phyloP scores from a whole-genome alignment of 2,888 invertebrate species.

The Malthinus flaveolus region DNA sequence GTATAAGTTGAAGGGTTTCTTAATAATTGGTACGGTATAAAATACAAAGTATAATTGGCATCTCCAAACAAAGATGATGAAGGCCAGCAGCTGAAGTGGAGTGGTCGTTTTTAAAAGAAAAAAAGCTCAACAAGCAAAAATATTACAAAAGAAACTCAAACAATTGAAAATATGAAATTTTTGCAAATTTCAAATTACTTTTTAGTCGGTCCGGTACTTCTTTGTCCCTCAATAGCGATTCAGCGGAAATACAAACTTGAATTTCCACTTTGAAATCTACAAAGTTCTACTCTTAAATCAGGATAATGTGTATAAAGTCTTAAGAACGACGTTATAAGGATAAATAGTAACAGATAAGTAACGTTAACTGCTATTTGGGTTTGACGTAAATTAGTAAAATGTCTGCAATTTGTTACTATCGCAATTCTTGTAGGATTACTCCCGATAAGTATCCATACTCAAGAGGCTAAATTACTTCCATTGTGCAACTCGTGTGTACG shows the following conservation, averaged over 20 bases:
- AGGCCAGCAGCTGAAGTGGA: constrained; percentile 16
- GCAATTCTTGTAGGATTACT: constrained; percentile 42
- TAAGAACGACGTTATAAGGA: constrained; percentile 22
- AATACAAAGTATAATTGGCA: constrained; percentile 43
- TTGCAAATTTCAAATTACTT: too few species aligned
- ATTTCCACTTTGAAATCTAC: constrained; percentile 19
- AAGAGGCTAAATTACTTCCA: background rate
- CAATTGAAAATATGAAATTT: too few species aligned
- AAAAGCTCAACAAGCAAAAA: background rate
- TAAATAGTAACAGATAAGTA: constrained; percentile 30
- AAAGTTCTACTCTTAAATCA: constrained; percentile 20
- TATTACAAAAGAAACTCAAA: background rate
- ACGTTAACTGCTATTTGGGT: constrained; percentile 22
- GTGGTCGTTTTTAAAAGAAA: constrained; percentile 3
- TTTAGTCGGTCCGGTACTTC: constrained; percentile 14
- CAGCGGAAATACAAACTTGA: constrained; percentile 18
- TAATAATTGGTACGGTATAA: constrained; percentile 41
- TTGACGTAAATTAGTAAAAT: constrained; percentile 29
- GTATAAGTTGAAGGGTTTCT: constrained; percentile 37
- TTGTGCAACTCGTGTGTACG: background rate
- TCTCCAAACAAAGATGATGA: constrained; percentile 39
- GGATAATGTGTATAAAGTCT: constrained; percentile 22
- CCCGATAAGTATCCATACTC: constrained; percentile 38
- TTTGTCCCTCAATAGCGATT: constrained; percentile 18
- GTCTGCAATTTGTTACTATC: constrained; percentile 34